A percentile compares a stretch with the other conserved stretches of the same genome.
Evolutionary conservation across 2,113 vertebrate species (phyloP).

Genomic region (Tor tambroides): DNA sequence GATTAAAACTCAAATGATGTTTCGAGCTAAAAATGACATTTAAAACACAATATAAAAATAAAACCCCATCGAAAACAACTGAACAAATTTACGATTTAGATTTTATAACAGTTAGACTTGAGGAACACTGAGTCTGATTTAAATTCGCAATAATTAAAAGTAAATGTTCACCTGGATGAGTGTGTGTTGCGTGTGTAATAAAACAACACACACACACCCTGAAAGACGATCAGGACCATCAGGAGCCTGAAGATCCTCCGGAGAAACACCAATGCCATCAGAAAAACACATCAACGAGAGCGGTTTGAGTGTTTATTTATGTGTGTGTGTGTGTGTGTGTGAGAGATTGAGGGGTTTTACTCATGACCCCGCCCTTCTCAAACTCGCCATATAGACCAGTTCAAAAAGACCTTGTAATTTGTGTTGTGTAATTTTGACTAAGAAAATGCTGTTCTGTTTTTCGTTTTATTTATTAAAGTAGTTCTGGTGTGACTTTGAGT

Average conservation of each 20-base stretch:
- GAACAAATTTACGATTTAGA: background rate
- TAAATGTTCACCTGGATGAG: background rate
- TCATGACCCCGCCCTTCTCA: too few relatives aligned
- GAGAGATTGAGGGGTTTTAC: too few relatives aligned
- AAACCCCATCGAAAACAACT: background rate
- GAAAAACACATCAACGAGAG: background rate
- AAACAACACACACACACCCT: conserved; percentile 1
- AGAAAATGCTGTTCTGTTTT: too few relatives aligned
- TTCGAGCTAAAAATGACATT: background rate
- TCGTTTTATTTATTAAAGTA: too few relatives aligned
- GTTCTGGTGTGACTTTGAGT: too few relatives aligned
- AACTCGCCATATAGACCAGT: too few relatives aligned
- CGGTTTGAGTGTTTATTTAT: background rate
- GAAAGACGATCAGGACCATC: background rate
- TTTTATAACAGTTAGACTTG: background rate
- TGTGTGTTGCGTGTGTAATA: background rate
- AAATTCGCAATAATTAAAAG: background rate
- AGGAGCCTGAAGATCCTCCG: background rate
- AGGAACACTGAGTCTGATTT: background rate
- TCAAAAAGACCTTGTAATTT: too few relatives aligned
- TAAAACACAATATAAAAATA: background rate
- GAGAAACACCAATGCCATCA: background rate
- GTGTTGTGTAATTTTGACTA: too few relatives aligned
- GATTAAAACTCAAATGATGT: background rate
- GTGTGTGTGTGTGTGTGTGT: background rate